phyloP scores from a whole-genome alignment of 2,113 vertebrate species.

The Etheostoma spectabile region DNA sequence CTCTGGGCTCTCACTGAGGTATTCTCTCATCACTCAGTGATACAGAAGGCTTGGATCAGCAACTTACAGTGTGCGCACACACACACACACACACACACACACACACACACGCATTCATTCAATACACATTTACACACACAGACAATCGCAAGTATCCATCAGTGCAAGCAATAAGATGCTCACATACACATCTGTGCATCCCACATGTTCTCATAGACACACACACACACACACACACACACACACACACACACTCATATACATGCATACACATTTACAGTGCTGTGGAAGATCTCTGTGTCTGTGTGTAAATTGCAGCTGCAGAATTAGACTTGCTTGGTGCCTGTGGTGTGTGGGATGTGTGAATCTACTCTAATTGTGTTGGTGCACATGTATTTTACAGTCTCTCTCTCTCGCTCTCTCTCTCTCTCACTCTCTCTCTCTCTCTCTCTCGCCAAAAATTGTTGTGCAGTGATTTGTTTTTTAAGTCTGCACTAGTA shows the following conservation, averaged over 20 bases:
- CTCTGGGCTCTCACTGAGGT: slow-evolving; percentile 59
- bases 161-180: slow-evolving; percentile 27
- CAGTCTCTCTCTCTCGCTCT: slow-evolving; percentile 3
- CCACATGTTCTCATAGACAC: slow-evolving; percentile 11
- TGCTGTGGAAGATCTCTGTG: slow-evolving; percentile 40
- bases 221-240: background rate
- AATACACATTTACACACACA: slow-evolving; percentile 13
- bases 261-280: slow-evolving; percentile 18
- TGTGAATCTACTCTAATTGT: slow-evolving; percentile 73
- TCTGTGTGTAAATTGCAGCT: slow-evolving; percentile 55
- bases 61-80: slow-evolving; percentile 44
- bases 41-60: slow-evolving; percentile 75
- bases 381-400: slow-evolving; percentile 56
- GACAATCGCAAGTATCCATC: slow-evolving; percentile 19
- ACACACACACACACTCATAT: background rate
- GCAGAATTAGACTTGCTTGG: slow-evolving; percentile 68
- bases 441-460: slow-evolving; percentile 17
- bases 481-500: slow-evolving; percentile 16
- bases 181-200: slow-evolving; percentile 18
- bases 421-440: background rate
- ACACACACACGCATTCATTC: background rate
- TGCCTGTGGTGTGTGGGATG: slow-evolving; percentile 67
- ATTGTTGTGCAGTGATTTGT: slow-evolving; percentile 15
- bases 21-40: slow-evolving; percentile 71
- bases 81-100: slow-evolving; percentile 18